A percentile compares a stretch with the other conserved stretches of the same genome.
These are phyloP conservation scores for Ichneumoninae sp. DNA, from an alignment of 2,888 invertebrate genomes.

Conservation along the genomic window DNA sequence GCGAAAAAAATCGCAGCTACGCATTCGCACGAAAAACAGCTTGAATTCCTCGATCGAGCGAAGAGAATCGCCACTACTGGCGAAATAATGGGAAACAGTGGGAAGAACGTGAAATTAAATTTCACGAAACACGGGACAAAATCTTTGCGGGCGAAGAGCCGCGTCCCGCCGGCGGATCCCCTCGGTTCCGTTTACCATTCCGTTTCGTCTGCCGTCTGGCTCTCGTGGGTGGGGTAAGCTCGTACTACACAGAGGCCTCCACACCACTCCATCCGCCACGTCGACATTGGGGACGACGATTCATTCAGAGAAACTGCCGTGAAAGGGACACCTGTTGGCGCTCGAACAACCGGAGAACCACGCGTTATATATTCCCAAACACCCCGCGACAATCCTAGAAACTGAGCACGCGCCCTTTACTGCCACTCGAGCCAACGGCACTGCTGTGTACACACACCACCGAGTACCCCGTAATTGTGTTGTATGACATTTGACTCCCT, in stretches of 20 bases:
- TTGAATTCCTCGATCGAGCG: background rate
- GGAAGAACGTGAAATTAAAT: slow-evolving; percentile 36
- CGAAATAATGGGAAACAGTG: background rate
- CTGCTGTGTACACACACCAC: slow-evolving; percentile 35
- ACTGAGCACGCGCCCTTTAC: slow-evolving; percentile 75
- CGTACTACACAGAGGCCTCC: slow-evolving; percentile 72
- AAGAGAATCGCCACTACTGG: background rate
- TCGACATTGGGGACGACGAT: slow-evolving; percentile 80
- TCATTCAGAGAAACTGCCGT: slow-evolving; percentile 84
- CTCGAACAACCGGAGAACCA: slow-evolving; percentile 66
- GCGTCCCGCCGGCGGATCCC: slow-evolving; percentile 75
- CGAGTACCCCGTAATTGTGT: slow-evolving; percentile 36
- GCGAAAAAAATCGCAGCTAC: background rate
- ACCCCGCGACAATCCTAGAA: slow-evolving; percentile 82
- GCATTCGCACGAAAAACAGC: background rate
- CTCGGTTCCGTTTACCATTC: slow-evolving; percentile 83
- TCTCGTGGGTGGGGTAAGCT: slow-evolving; percentile 82
- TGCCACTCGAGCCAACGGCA: slow-evolving; percentile 57
- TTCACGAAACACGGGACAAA: slow-evolving; percentile 73
- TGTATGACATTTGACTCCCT: slow-evolving; percentile 52
- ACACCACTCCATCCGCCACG: slow-evolving; percentile 63
- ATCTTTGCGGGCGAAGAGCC: slow-evolving; percentile 74
- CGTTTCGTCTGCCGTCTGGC: slow-evolving; percentile 83
- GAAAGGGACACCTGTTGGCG: slow-evolving; percentile 85
- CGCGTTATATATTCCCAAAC: slow-evolving; percentile 58